A percentile compares a stretch with the other conserved stretches of the same genome.
These are phyloP conservation scores for Dicroscelio sp. DNA, from an alignment of 2,888 invertebrate genomes.

Conservation along the genomic window DNA sequence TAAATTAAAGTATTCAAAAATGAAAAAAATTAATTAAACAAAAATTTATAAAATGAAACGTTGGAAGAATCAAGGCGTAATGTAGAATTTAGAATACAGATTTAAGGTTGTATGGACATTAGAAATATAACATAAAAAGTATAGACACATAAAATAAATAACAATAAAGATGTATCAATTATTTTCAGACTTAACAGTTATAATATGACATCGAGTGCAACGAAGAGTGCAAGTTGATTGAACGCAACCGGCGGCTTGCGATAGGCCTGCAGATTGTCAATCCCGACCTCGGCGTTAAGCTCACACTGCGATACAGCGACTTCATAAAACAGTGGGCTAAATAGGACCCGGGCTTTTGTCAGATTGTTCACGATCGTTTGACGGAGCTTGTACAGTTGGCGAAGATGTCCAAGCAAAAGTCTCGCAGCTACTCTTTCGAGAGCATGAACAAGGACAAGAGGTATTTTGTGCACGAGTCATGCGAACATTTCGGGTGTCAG, in stretches of 20 bases:
- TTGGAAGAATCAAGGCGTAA: no score
- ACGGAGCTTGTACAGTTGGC: constrained; percentile 97
- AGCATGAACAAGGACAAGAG: constrained; percentile 98
- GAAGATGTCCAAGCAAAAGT: constrained; percentile 96
- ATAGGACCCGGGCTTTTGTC: constrained; percentile 96
- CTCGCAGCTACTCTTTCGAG: constrained; percentile 97
- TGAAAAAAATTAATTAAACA: no score
- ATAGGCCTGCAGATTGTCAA: constrained; percentile 98
- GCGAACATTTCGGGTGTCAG: constrained; percentile 98
- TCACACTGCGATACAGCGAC: constrained; percentile 97
- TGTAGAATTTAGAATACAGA: no score
- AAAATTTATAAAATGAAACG: no score
- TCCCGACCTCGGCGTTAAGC: constrained; percentile 96
- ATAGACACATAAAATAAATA: no score
- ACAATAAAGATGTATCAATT: no score
- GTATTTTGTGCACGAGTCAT: constrained; percentile 98
- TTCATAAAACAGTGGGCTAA: constrained; percentile 96
- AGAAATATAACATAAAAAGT: no score
- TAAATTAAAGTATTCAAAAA: no score
- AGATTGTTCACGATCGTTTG: constrained; percentile 96
- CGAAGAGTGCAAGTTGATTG: constrained; percentile 97
- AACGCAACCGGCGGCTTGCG: constrained; percentile 97
- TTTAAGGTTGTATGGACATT: no score
- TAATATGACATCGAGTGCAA: no score
- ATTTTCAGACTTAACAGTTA: no score